Percentiles rank a stretch among this genome's conserved stretches.
These are phyloP conservation scores for Nasonia longicornis DNA, from an alignment of 1,140 invertebrate genomes.

Conservation along the genomic window DNA sequence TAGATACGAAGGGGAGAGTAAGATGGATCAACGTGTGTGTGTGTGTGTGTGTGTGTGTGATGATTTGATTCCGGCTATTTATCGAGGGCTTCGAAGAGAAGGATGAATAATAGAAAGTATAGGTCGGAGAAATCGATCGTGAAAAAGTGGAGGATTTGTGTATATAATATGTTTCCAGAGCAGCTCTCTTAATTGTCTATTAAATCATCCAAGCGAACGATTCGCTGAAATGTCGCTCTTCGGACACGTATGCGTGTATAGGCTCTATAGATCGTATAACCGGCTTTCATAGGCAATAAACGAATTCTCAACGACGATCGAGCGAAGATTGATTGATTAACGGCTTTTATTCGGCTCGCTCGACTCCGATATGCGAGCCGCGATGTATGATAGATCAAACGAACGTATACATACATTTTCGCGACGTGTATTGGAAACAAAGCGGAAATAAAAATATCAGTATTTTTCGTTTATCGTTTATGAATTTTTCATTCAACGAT, in stretches of 20 bases:
- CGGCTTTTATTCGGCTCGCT: not conserved
- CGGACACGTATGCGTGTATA: not conserved
- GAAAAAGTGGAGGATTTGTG: not conserved
- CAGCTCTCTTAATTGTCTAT: not conserved
- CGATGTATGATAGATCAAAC: not conserved
- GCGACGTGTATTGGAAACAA: not conserved
- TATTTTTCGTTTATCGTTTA: no score
- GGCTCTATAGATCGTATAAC: not conserved
- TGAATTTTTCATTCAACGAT: no score
- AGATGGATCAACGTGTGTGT: not conserved
- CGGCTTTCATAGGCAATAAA: constrained; percentile 7
- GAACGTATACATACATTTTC: not conserved
- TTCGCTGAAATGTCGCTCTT: not conserved
- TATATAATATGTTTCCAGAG: constrained; percentile 11
- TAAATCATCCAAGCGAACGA: not conserved
- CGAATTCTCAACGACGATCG: not conserved
- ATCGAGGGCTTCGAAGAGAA: not conserved
- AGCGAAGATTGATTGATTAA: constrained; percentile 33
- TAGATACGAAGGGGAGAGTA: not conserved
- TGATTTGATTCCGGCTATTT: constrained; percentile 39
- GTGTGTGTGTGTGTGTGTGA: not conserved
- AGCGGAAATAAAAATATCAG: not conserved
- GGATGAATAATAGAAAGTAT: not conserved
- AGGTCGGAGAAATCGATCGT: no score
- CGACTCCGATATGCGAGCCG: not conserved